phyloP scores from a whole-genome alignment of 2,797 vertebrate genomes.

The Phalanger gymnotis region DNA sequence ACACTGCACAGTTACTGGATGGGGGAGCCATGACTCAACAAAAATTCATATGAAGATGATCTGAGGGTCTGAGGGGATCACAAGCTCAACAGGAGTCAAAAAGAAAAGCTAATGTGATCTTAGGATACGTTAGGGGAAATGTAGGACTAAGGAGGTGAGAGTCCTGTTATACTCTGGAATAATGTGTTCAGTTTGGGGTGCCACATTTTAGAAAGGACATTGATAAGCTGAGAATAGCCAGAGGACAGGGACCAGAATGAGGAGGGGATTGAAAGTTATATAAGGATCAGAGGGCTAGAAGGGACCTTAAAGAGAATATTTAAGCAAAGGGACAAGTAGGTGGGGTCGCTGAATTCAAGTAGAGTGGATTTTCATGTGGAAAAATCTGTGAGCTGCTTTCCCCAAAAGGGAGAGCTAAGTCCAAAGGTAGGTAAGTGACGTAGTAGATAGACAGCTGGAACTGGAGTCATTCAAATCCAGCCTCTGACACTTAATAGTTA shows the following conservation, averaged over 20 bases:
- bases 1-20: not conserved
- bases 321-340: not conserved
- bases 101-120: too few relatives aligned
- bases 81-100: too few relatives aligned
- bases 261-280: not conserved
- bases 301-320: not conserved
- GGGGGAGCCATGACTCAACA: not conserved
- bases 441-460: not conserved
- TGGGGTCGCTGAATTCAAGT: not conserved
- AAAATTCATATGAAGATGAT: not conserved
- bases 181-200: not conserved
- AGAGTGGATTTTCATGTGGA: not conserved
- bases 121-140: not conserved
- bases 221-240: not conserved
- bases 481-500: not conserved
- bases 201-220: not conserved
- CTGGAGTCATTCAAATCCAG: not conserved
- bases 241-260: not conserved
- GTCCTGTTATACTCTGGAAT: not conserved
- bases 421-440: not conserved
- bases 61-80: not conserved
- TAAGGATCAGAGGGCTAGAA: not conserved
- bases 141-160: not conserved
- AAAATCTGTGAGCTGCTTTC: not conserved
- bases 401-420: not conserved